These are phyloP conservation scores for Pilophorus perplexus DNA, from an alignment of 2,888 invertebrate genomes.

Conservation along the genomic window DNA sequence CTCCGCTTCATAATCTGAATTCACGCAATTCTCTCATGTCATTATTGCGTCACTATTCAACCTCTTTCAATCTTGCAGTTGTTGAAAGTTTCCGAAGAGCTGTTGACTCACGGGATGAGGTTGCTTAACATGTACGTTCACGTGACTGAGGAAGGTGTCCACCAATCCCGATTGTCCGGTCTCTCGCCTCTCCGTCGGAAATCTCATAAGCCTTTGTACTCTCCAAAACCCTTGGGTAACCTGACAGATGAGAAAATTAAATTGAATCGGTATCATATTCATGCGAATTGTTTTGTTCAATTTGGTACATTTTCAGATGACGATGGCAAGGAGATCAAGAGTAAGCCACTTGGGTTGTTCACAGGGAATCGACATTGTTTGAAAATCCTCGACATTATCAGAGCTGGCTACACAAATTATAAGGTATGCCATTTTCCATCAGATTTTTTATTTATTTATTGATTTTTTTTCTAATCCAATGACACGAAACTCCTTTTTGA, in stretches of 20 bases:
- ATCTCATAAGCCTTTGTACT: constrained; percentile 40
- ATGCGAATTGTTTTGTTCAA: background rate
- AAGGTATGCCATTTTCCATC: too few relatives aligned
- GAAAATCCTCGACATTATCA: constrained; percentile 77
- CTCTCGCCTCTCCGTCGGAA: constrained; percentile 43
- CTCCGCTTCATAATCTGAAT: too few relatives aligned
- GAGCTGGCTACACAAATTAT: constrained; percentile 81
- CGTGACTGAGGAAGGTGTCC: constrained; percentile 44
- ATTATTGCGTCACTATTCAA: too few relatives aligned
- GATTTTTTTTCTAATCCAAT: too few relatives aligned
- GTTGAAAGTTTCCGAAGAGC: constrained; percentile 5
- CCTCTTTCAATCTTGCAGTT: constrained; percentile 11
- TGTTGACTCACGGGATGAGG: constrained; percentile 46
- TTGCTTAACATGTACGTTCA: constrained; percentile 45
- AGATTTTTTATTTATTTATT: too few relatives aligned
- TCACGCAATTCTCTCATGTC: too few relatives aligned
- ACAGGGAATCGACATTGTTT: constrained; percentile 70
- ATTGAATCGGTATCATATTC: constrained; percentile 10
- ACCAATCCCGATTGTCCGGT: constrained; percentile 27
- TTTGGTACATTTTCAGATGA: constrained; percentile 44
- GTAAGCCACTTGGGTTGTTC: constrained; percentile 45
- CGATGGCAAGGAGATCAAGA: constrained; percentile 49
- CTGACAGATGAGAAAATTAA: too few relatives aligned
- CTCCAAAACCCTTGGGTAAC: constrained; percentile 28
- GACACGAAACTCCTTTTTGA: too few relatives aligned